Evolutionary conservation across 2,888 invertebrate genomes (phyloP).

Genomic region (Camponotus fellah): DNA sequence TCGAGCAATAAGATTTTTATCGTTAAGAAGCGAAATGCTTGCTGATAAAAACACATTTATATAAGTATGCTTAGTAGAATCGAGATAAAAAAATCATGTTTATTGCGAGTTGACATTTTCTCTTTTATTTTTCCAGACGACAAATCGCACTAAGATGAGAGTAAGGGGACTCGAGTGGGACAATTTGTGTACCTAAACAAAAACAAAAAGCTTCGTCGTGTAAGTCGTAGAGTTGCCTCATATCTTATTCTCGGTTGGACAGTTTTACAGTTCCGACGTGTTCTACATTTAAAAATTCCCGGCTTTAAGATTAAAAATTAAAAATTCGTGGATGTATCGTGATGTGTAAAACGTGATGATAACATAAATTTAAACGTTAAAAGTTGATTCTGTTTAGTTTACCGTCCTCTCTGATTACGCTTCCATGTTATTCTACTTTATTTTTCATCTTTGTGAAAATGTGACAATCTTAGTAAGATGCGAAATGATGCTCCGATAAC

Average conservation of each 20-base stretch:
- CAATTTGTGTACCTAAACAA: slow-evolving; percentile 13
- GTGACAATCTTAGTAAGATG: not conserved
- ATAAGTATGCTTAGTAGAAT: not conserved
- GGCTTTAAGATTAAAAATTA: not conserved
- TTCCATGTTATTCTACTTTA: not conserved
- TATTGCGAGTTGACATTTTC: not conserved
- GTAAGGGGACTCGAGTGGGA: slow-evolving; percentile 13
- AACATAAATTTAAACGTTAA: slow-evolving; percentile 11
- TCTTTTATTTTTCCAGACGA: slow-evolving; percentile 36
- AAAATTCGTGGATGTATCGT: not conserved
- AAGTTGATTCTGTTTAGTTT: not conserved
- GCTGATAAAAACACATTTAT: not conserved
- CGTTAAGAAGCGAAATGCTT: not conserved
- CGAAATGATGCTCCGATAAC: slow-evolving; percentile 13
- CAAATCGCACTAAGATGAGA: slow-evolving; percentile 22
- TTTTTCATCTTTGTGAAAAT: not conserved
- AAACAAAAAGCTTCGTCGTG: not conserved
- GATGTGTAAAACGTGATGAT: not conserved
- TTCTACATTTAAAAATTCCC: not conserved
- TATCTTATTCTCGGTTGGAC: not conserved
- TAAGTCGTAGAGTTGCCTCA: not conserved
- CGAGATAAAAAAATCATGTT: not conserved
- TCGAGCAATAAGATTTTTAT: not conserved
- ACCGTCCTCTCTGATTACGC: not conserved
- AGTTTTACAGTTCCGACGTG: not conserved